These are phyloP conservation scores for Heliopora coerulea DNA, from an alignment of 92 coral and sea anemone genomes.

Conservation along the genomic window DNA sequence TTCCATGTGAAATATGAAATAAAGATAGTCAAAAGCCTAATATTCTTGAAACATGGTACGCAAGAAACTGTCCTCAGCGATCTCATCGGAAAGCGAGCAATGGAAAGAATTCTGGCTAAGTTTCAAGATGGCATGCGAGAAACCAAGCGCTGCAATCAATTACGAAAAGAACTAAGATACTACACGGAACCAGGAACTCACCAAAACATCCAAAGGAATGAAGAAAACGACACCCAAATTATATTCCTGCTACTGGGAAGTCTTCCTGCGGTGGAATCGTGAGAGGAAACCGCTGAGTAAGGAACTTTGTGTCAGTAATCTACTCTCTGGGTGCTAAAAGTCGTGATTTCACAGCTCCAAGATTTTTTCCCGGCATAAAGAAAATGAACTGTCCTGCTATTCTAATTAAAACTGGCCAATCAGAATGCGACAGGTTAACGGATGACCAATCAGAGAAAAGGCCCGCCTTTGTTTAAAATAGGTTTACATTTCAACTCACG, in stretches of 20 bases:
- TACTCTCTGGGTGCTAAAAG: neutral
- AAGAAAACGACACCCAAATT: neutral
- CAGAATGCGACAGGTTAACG: slow-evolving; percentile 7
- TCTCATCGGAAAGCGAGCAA: slow-evolving; percentile 4
- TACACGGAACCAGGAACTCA: neutral
- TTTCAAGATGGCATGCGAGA: slow-evolving; percentile 1
- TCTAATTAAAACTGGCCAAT: slow-evolving; percentile 21
- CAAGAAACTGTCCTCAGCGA: neutral
- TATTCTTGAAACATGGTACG: slow-evolving; percentile 15
- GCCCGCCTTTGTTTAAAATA: slow-evolving; percentile 26
- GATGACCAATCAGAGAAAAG: slow-evolving; percentile 34
- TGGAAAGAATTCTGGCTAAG: slow-evolving; percentile 19
- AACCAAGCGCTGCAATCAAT: neutral
- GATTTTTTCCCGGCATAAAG: slow-evolving; percentile 38
- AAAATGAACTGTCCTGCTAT: slow-evolving; percentile 8
- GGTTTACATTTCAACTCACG: slow-evolving; percentile 40
- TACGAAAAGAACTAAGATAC: neutral
- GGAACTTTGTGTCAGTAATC: neutral
- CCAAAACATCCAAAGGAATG: neutral
- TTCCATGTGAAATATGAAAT: slow-evolving; percentile 45
- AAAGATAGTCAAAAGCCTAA: slow-evolving; percentile 38
- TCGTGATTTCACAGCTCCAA: slow-evolving; percentile 8
- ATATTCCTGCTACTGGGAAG: neutral
- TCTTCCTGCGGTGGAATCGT: neutral
- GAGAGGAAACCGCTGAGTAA: neutral